These are phyloP conservation scores for Furcifer pardalis DNA, from an alignment of 2,797 vertebrate genomes.

Conservation along the genomic window DNA sequence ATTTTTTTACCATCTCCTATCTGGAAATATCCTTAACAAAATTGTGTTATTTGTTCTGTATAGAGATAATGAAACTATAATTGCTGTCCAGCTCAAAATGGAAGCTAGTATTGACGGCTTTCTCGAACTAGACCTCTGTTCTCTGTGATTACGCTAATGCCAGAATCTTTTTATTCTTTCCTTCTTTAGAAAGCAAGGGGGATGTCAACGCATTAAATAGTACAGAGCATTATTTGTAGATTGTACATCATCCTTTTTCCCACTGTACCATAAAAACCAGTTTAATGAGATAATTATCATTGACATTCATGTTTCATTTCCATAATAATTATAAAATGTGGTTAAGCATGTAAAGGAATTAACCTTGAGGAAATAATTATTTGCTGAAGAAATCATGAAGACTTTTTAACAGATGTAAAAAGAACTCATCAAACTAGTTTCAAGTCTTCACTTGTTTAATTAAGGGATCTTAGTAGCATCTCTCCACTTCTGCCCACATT, in stretches of 20 bases:
- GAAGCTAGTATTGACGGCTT: conserved; percentile 11
- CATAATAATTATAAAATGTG: conserved; percentile 43
- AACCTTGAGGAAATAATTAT: conserved; percentile 16
- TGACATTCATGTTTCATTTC: conserved; percentile 30
- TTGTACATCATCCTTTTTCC: not conserved
- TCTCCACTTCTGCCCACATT: not conserved
- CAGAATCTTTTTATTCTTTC: conserved; percentile 2
- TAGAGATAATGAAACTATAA: conserved; percentile 25
- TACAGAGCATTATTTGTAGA: not conserved
- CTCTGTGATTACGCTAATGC: not conserved
- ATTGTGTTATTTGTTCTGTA: conserved; percentile 28
- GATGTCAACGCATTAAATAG: not conserved
- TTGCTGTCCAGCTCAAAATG: conserved; percentile 7
- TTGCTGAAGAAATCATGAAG: conserved; percentile 25
- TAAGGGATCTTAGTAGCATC: not conserved
- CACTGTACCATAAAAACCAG: conserved; percentile 10
- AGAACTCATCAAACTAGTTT: not conserved
- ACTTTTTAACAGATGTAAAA: not conserved
- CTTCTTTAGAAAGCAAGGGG: not conserved
- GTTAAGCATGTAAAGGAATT: fast-evolving
- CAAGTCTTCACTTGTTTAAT: conserved; percentile 11
- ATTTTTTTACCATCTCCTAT: conserved; percentile 18
- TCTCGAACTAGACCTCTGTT: not conserved
- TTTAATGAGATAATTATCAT: conserved; percentile 21
- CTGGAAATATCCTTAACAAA: conserved; percentile 9